Evolutionary conservation across 2,888 invertebrate species (phyloP), one percentile per base, ranked within the genome.

Genomic region (Andrena bicolor): DNA sequence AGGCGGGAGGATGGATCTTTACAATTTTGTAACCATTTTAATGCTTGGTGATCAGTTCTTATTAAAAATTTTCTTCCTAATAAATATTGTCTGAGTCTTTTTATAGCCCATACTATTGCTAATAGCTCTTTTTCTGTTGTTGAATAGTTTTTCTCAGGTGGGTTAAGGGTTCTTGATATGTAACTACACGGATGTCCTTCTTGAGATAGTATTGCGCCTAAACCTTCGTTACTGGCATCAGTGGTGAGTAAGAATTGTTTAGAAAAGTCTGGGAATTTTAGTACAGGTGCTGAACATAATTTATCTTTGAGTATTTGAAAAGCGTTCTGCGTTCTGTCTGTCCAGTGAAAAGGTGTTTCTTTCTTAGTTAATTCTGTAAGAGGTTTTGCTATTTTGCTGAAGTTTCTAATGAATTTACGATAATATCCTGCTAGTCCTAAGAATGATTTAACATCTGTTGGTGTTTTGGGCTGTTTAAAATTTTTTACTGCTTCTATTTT

Each of bases 191-290:
- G 41, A 13, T 68, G 68, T 20, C 23, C 53, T n/a, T 68, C 53
- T 7, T 68, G 68, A 5, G 68, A 68, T 35, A 68, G 5, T 13
- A 53, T 68, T 2, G 68, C 68, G 30, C 68, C 68, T 32, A 68
- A 4, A 7, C 68, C 68, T 23, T 32, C 32, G 20, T 68, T 32
- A 32, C 20, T 23, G 10, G 68, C 35, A 1, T 68, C 53, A 2
- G 53, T 69, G 3, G 13, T 69, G 0, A 41, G 10, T 8, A 41
- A 28, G 10, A 69, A 68, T 0, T 2, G 20, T 35, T 68, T 68
- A 1, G 8, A 32, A 23, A 68, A 68, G 2, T 68, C 32, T 1
- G 66, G 32, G 5, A 53, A 68, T 68, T 5, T 32, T 20, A 68
- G 23, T 20, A 53, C 13, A 5, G 13, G 32, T 23, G 53, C 10